These are phyloP conservation scores for Plectropomus leopardus DNA, from an alignment of 2,113 vertebrate genomes.

Conservation along the genomic window DNA sequence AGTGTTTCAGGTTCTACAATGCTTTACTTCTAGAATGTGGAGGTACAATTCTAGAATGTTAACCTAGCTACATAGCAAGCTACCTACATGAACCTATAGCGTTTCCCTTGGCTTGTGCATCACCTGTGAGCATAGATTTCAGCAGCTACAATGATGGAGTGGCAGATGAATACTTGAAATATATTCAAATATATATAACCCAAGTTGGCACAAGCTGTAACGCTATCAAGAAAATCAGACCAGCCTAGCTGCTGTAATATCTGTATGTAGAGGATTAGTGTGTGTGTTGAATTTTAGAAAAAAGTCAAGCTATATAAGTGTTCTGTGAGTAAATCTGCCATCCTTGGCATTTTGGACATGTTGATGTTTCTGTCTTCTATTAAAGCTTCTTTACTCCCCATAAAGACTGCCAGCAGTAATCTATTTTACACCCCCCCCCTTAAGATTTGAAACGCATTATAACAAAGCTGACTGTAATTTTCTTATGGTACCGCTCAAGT, in stretches of 20 bases:
- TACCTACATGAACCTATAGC: too few relatives aligned
- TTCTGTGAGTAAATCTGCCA: not conserved
- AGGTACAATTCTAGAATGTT: too few relatives aligned
- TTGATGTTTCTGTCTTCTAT: not conserved
- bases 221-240: not conserved
- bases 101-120: too few relatives aligned
- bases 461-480: conserved; percentile 9
- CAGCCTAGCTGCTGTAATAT: not conserved
- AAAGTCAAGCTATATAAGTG: not conserved
- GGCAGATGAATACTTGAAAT: too few relatives aligned
- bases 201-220: not conserved
- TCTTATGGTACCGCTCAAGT: not conserved
- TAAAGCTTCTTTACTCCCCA: not conserved
- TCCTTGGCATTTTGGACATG: not conserved
- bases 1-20: too few relatives aligned
- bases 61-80: too few relatives aligned
- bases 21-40: too few relatives aligned
- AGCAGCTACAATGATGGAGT: too few relatives aligned
- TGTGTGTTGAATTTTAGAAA: not conserved
- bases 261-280: not conserved
- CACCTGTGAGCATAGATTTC: too few relatives aligned
- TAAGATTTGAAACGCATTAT: not conserved
- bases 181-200: too few relatives aligned
- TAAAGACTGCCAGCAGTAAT: not conserved
- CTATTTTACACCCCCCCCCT: not conserved